Evolutionary conservation across 2,113 vertebrate genomes (phyloP), one percentile per base, ranked within the genome.

Genomic region (Jacana jacana): DNA sequence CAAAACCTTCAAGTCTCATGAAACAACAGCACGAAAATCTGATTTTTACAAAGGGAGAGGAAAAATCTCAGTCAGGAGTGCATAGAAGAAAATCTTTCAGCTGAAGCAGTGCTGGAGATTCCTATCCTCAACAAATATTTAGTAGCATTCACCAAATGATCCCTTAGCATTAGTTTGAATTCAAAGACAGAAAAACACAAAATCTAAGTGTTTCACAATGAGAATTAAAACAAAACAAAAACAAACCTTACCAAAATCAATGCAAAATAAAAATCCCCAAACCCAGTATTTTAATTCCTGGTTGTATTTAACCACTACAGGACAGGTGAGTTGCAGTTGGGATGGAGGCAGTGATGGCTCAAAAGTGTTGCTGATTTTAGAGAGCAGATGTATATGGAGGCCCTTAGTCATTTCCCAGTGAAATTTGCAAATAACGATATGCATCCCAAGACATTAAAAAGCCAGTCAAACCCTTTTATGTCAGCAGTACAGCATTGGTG

Each of bases 11-110:
- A 86, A 39, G 72, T 58, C 40, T 84, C 60, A 49, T 75, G 80
- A 93, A 91, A 81, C 72, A 86, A 88, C 37, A 58, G 80, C 75
- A 80, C 11, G 31, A 82, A 93, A 93, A 90, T n/a, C 48, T 88
- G 73, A 27, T 61, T 86, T 90, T 71, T 75, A 55, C 49, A 55
- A 71, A 87, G 25, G 7, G 35, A 51, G 25, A 55, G 60, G 48
- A 88, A 70, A 95, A 42, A 39, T 77, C 63, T 60, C 58, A 57
- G 42, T 55, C 44, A 77, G 49, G 51, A 80, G 18, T 14, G 33
- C 64, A 75, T 24, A 78, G 60, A 66, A 86, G 54, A 85, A 80
- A 88, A 64, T 78, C 33, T 51, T 90, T 51, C 64, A 42, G 64
- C 33, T 66, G 44, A 96, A 55, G 44, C 51, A 94, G 42, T 9